Base-by-base conservation (phyloP, 2,113 vertebrate species). In the Rhynchopsitta pachyrhyncha region DNA sequence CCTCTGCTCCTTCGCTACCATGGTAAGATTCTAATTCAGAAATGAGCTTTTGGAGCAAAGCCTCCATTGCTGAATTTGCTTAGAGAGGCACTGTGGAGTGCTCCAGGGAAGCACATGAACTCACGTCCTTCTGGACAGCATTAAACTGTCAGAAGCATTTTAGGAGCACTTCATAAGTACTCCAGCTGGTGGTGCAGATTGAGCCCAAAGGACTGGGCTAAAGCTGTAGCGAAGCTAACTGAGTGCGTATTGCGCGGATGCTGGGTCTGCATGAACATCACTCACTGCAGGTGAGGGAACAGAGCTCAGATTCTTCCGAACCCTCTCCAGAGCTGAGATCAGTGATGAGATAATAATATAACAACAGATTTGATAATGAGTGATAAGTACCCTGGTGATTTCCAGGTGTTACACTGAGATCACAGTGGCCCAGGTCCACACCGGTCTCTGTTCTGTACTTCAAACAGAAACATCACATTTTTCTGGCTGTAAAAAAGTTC, bases 211-310 rank as follows among this genome's bases (percentile, higher is more conserved):
- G 70, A 10, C 25, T 5, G 9, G 31, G 22, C 25, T 37, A 25
- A 59, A 84, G 37, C 39, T 55, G 42, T 1, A 3, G 2, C 35
- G n/a, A 70, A 37, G 24, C 49, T 28, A 55, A 55, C 3, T 12
- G 37, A 1, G 0, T 0, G 3, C 5, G 16, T 3, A 6, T 5
- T 1, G 10, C 10, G 22, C 7, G 39, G 50, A 4, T 1, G 13
- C 18, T 70, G 69, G 22, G 50, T 57, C 37, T 83, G n/a, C 69
- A 37, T 12, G 67, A 44, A 31, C 35, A 55, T 9, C 17, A 13
- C 42, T 39, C 35, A 2, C 9, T 47, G 79, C 17, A 42, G 59
- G 59, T 47, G 24, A 68, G 20, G 33, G 33, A 78, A 60, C 47
- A 62, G 73, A 50, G 33, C 80, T 44, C 3, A 3, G 31, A 31